Evolutionary conservation across 2,888 invertebrate species (phyloP).

Genomic region (Malthinus flaveolus): DNA sequence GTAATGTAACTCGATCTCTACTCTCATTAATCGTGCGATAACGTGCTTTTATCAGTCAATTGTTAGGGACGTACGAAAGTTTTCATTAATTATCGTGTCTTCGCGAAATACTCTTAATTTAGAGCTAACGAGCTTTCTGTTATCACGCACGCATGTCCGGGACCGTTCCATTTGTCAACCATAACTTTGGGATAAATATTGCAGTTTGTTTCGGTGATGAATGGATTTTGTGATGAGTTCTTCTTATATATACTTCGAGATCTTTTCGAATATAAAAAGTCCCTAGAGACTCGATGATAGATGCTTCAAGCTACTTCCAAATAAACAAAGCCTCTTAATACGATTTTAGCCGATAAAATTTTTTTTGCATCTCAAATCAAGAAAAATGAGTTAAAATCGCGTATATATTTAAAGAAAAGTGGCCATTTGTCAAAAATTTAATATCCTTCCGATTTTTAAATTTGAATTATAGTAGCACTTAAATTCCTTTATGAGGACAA

Average conservation of each 20-base stretch:
- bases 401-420: slow-evolving; percentile 11
- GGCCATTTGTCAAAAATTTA: slow-evolving; percentile 4
- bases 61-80: slow-evolving; percentile 47
- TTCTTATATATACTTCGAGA: slow-evolving; percentile 22
- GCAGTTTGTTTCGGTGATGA: slow-evolving; percentile 41
- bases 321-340: slow-evolving; percentile 29
- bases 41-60: slow-evolving; percentile 47
- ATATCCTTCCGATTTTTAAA: background rate
- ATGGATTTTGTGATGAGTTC: slow-evolving; percentile 44
- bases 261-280: slow-evolving; percentile 33
- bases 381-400: slow-evolving; percentile 15
- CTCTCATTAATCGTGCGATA: slow-evolving; percentile 51
- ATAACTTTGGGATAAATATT: slow-evolving; percentile 39
- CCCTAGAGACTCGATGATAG: slow-evolving; percentile 33
- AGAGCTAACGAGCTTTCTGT: slow-evolving; percentile 45
- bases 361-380: slow-evolving; percentile 9
- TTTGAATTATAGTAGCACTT: background rate
- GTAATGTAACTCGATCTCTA: slow-evolving; percentile 45
- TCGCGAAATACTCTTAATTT: slow-evolving; percentile 50
- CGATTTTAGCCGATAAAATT: slow-evolving; percentile 4
- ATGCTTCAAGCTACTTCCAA: slow-evolving; percentile 31
- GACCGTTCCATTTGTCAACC: slow-evolving; percentile 49
- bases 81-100: slow-evolving; percentile 52
- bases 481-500: no score
- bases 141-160: slow-evolving; percentile 46